These are phyloP conservation scores for Lordiphosa clarofinis DNA, from an alignment of 1,140 invertebrate species.

Conservation along the genomic window DNA sequence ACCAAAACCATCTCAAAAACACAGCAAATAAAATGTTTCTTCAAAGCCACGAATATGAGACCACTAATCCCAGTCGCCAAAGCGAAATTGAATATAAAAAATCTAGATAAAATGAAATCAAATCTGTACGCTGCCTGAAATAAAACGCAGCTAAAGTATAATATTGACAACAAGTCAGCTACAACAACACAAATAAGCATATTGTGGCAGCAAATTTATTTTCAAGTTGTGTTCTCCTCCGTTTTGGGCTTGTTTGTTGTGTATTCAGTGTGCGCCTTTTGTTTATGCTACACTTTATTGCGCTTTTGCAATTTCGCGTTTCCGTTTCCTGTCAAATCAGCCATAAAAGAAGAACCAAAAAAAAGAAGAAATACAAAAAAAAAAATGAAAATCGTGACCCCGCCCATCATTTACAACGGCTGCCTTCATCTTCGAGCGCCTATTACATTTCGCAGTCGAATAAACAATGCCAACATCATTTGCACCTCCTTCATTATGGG, in stretches of 20 bases:
- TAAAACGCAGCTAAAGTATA: conserved; percentile 22
- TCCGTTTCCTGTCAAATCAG: conserved; percentile 76
- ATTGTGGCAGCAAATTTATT: conserved; percentile 71
- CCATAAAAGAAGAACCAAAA: conserved; percentile 55
- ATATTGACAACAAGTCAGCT: conserved; percentile 21
- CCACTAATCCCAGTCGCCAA: neutral
- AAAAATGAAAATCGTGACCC: conserved; percentile 59
- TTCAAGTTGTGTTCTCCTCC: conserved; percentile 48
- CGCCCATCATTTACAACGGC: conserved; percentile 25
- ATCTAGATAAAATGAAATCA: conserved; percentile 29
- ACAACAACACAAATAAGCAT: conserved; percentile 44
- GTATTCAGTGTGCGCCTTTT: conserved; percentile 66
- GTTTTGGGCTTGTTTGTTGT: conserved; percentile 16
- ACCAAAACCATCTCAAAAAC: no score
- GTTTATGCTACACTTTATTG: conserved; percentile 78
- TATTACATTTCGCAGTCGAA: conserved; percentile 77
- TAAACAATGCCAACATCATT: conserved; percentile 77
- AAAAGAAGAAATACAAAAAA: conserved; percentile 20
- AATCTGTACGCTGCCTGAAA: conserved; percentile 43
- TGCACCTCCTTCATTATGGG: conserved; percentile 75
- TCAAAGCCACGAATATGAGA: conserved; percentile 11
- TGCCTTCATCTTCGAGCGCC: conserved; percentile 42
- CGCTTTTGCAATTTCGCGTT: conserved; percentile 76
- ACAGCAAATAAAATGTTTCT: conserved; percentile 1
- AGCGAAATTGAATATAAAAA: conserved; percentile 47